Conservation (phyloP, 2,888 invertebrate species). For the Limnephilus lunatus region DNA sequence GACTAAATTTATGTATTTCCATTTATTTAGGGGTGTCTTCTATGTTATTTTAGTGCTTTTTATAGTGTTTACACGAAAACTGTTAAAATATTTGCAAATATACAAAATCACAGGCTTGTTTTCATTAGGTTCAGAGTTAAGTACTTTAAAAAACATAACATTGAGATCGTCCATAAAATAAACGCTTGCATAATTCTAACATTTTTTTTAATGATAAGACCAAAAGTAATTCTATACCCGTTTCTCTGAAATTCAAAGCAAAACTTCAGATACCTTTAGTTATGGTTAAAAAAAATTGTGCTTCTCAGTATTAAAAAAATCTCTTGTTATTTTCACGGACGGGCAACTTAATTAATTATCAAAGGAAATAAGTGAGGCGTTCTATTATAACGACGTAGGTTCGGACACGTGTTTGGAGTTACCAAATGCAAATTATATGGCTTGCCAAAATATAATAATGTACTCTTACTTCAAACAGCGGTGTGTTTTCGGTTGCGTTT, state of each 20-base stretch:
- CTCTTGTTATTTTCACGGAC: slow-evolving; percentile 40
- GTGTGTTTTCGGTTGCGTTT: background rate
- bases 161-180: background rate
- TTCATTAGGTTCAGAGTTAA: background rate
- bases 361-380: slow-evolving; percentile 32
- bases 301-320: background rate
- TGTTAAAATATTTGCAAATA: too few species aligned
- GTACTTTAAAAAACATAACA: background rate
- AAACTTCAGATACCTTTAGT: background rate
- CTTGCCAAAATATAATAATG: background rate
- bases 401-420: slow-evolving; percentile 40
- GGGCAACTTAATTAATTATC: background rate
- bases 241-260: background rate
- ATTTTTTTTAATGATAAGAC: background rate
- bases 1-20: too few species aligned
- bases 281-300: background rate
- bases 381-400: slow-evolving; percentile 47
- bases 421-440: slow-evolving; percentile 31
- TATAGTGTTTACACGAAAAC: too few species aligned
- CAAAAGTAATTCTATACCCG: background rate
- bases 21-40: too few species aligned
- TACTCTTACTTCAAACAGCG: background rate
- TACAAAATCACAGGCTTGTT: background rate
- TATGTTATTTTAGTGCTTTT: too few species aligned
- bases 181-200: background rate